Evolutionary conservation across 2,888 invertebrate species (phyloP), one percentile per base, ranked within the genome.

Genomic region (Leucoma salicis): DNA sequence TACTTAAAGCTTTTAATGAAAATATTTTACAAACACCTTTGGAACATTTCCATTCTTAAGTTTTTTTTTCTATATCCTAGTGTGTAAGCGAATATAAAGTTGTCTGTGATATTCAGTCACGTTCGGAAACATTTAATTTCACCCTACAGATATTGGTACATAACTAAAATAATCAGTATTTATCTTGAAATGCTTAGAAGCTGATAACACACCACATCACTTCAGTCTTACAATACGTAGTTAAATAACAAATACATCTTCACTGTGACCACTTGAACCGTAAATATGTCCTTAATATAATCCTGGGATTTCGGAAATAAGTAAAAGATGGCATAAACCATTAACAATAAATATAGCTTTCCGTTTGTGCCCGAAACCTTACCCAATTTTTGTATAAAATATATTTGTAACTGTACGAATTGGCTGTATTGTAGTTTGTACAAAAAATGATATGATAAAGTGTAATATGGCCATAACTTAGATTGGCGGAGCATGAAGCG

Each of bases 341-440:
- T 27, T 27, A n/a, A 33, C 27, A 15, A 29, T 28, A 37, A 29
- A 37, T 12, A 33, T 25, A 29, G 7, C n/a, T 34, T 16, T 27
- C 14, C 37, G 21, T 37, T 42, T 33, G 28, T 42, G 11, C 15
- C 14, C 33, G 13, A 27, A 27, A 37, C 33, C 29, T 28, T 38
- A 34, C 16, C 37, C 16, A 38, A 38, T 42, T 38, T 16, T 34
- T 29, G 33, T 24, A 37, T 25, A 38, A 38, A 42, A 38, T 38
- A 42, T 34, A 34, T 38, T 34, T 31, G 38, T 33, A 42, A 38
- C 36, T 36, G 35, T 34, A 42, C 37, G 24, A 38, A 34, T 38
- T 29, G 34, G 6, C 34, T 32, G 24, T 42, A 42, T 38, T 42
- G 34, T 42, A 14, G 31, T 21, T 15, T 12, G 15, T 33, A 37